Evolutionary conservation across 2,797 vertebrate genomes (phyloP).

Genomic region (Gastrophryne carolinensis): DNA sequence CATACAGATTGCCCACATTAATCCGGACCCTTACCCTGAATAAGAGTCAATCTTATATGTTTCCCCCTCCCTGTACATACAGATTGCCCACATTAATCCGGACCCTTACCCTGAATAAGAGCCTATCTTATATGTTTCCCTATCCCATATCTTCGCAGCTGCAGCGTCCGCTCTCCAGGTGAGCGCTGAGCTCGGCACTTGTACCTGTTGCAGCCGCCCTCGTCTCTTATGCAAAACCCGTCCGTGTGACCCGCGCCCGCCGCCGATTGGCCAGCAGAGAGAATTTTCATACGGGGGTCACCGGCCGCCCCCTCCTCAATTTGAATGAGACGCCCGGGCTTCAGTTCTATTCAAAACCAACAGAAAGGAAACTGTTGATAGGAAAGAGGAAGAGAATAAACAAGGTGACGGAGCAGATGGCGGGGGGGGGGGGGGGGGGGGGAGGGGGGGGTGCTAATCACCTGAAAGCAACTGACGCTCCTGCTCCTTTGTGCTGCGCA

Average conservation of each 20-base stretch:
- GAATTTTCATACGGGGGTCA: constrained; percentile 37
- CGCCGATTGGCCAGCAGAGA: too few species aligned
- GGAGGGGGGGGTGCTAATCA: background rate
- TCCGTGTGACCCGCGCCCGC: too few species aligned
- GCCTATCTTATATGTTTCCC: too few species aligned
- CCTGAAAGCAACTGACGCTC: constrained; percentile 4
- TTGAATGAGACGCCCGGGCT: constrained; percentile 31
- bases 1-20: too few species aligned
- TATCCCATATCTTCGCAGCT: too few species aligned
- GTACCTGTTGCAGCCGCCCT: background rate
- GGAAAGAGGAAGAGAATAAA: constrained; percentile 46
- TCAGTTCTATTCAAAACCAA: constrained; percentile 36
- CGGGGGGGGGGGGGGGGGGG: background rate
- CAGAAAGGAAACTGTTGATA: constrained; percentile 39
- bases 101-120: too few species aligned
- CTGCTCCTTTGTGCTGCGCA: background rate
- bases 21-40: too few species aligned
- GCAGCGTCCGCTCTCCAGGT: too few species aligned
- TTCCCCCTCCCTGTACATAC: too few species aligned
- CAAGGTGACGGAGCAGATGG: constrained; percentile 12
- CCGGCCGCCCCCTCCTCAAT: constrained; percentile 7
- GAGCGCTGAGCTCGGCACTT: background rate
- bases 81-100: too few species aligned
- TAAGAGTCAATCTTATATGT: too few species aligned
- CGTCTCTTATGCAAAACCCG: constrained; percentile 34